Percentiles rank a stretch among this genome's conserved stretches.
These are phyloP conservation scores for Lutraria lutraria DNA, from an alignment of 2,888 invertebrate species.

Conservation along the genomic window DNA sequence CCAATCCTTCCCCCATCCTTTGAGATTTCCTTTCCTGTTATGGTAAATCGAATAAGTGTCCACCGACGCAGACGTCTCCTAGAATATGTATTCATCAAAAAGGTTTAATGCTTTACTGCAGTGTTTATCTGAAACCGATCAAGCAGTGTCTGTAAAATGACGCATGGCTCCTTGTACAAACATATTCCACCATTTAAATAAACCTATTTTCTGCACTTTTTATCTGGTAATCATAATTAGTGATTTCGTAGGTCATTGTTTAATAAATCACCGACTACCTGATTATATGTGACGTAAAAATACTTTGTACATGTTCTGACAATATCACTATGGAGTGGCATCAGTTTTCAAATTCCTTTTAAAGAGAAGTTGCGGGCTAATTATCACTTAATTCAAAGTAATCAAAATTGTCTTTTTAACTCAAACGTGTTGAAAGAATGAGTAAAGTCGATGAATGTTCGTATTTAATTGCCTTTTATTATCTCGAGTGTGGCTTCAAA, in stretches of 20 bases:
- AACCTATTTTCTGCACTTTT: background rate
- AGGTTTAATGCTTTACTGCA: background rate
- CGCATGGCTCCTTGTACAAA: background rate
- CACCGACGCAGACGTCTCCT: slow-evolving; percentile 13
- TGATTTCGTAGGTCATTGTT: too few relatives aligned
- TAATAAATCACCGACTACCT: too few relatives aligned
- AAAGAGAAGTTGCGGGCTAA: too few relatives aligned
- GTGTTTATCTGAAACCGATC: slow-evolving; percentile 8
- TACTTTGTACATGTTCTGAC: too few relatives aligned
- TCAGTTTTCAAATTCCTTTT: too few relatives aligned
- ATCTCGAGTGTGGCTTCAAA: background rate
- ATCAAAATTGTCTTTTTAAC: too few relatives aligned
- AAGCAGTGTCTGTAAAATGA: background rate
- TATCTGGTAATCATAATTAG: background rate
- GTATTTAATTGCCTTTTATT: background rate
- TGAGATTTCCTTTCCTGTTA: background rate
- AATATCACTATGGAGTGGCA: too few relatives aligned
- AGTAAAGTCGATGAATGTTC: too few relatives aligned
- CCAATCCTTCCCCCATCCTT: background rate
- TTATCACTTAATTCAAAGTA: too few relatives aligned
- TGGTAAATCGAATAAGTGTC: background rate
- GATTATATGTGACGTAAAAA: too few relatives aligned
- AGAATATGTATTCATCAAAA: background rate
- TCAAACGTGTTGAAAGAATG: too few relatives aligned
- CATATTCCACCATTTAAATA: background rate